A percentile compares a stretch with the other conserved stretches of the same genome.
These are phyloP conservation scores for Cryptophagus acutangulus DNA, from an alignment of 2,888 invertebrate genomes.

Conservation along the genomic window DNA sequence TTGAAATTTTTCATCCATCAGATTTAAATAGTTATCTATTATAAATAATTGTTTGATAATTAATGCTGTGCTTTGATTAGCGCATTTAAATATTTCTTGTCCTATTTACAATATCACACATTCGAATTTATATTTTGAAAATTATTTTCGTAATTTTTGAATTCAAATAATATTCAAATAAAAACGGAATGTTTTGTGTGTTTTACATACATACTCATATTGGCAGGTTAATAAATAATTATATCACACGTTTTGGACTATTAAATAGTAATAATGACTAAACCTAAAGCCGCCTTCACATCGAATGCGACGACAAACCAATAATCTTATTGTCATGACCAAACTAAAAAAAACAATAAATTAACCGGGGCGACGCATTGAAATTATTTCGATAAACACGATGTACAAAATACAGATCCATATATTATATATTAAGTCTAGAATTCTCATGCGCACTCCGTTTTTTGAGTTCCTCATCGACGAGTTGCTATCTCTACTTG, in stretches of 20 bases:
- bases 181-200: too few relatives aligned
- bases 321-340: too few relatives aligned
- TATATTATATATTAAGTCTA: too few relatives aligned
- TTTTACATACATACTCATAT: conserved; percentile 1
- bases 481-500: conserved; percentile 39
- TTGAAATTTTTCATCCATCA: neutral
- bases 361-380: too few relatives aligned
- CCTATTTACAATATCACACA: conserved; percentile 14
- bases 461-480: conserved; percentile 36
- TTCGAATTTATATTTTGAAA: conserved; percentile 8
- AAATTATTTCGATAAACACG: too few relatives aligned
- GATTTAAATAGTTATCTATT: neutral
- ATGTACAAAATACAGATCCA: too few relatives aligned
- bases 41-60: conserved; percentile 1
- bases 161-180: too few relatives aligned
- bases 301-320: too few relatives aligned
- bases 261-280: neutral
- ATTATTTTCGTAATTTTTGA: too few relatives aligned
- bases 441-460: too few relatives aligned
- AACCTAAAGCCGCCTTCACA: too few relatives aligned
- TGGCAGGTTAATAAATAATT: conserved; percentile 8
- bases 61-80: conserved; percentile 1
- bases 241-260: conserved; percentile 5
- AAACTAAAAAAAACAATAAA: too few relatives aligned
- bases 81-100: neutral